A percentile compares a stretch with the other conserved stretches of the same genome.
Conservation (phyloP, 2,888 invertebrate genomes). For the Congeria kusceri region DNA sequence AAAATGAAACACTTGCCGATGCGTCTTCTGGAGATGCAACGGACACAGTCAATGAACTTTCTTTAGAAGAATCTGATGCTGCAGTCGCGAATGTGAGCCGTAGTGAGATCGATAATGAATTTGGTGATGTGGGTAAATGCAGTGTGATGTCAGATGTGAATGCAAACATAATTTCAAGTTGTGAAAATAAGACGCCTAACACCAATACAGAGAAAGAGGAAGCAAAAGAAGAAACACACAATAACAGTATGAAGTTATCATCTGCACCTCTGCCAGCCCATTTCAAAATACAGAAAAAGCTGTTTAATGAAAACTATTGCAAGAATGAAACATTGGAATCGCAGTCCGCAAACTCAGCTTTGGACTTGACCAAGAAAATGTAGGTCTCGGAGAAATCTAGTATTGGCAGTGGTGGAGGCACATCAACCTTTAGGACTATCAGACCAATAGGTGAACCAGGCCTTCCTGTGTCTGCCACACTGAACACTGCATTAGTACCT, state of each 20-base stretch:
- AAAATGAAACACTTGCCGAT: too few relatives aligned
- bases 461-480: constrained; percentile 23
- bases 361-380: constrained; percentile 43
- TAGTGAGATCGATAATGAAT: neutral
- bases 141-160: neutral
- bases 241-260: too few relatives aligned
- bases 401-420: neutral
- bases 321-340: constrained; percentile 16
- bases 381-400: neutral
- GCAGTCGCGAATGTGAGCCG: too few relatives aligned
- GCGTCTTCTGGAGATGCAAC: too few relatives aligned
- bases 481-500: constrained; percentile 24
- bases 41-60: too few relatives aligned
- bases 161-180: neutral
- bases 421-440: neutral
- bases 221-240: neutral
- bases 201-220: neutral
- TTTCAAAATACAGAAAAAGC: constrained; percentile 25
- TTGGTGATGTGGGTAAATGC: neutral
- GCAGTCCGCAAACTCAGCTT: constrained; percentile 25
- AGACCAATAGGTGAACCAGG: constrained; percentile 26
- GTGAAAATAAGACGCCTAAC: neutral
- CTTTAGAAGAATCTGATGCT: too few relatives aligned
- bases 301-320: constrained; percentile 33
- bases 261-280: constrained; percentile 4